Evolutionary conservation across 2,113 vertebrate genomes (phyloP).

Genomic region (Mesembrinibis cayennensis): DNA sequence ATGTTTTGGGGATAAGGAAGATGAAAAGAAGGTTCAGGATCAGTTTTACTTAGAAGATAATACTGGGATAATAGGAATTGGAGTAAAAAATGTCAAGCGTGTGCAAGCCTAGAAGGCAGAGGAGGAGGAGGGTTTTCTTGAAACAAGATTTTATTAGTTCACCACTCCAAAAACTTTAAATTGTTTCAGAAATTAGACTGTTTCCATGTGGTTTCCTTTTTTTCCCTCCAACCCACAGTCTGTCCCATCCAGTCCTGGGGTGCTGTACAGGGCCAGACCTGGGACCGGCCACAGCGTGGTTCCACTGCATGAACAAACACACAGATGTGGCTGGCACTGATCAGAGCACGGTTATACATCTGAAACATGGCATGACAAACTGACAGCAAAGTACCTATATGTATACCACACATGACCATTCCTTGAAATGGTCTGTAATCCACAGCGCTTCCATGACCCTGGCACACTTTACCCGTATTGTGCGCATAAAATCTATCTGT

Average conservation of each 20-base stretch:
- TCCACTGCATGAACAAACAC: not conserved
- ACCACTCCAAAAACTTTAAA: not conserved
- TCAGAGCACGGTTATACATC: not conserved
- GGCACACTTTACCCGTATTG: not conserved
- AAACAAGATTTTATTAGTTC: not conserved
- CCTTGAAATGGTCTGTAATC: not conserved
- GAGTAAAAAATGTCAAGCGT: not conserved
- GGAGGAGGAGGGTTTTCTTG: not conserved
- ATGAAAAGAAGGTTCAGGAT: not conserved
- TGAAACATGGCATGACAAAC: not conserved
- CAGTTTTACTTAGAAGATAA: not conserved
- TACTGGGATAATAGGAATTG: not conserved
- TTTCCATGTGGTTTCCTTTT: not conserved
- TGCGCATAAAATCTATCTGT: accelerated
- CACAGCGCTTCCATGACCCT: not conserved
- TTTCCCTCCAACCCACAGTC: not conserved
- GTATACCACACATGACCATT: not conserved
- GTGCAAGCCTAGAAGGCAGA: not conserved
- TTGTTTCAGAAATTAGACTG: not conserved
- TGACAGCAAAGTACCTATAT: not conserved
- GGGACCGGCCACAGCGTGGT: not conserved
- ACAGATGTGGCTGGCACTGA: not conserved
- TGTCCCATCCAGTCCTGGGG: not conserved
- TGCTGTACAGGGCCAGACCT: not conserved
- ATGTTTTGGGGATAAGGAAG: not conserved